A percentile compares a stretch with the other conserved stretches of the same genome.
Conservation (phyloP, 2,113 vertebrate genomes). For the Malaclemys terrapin region DNA sequence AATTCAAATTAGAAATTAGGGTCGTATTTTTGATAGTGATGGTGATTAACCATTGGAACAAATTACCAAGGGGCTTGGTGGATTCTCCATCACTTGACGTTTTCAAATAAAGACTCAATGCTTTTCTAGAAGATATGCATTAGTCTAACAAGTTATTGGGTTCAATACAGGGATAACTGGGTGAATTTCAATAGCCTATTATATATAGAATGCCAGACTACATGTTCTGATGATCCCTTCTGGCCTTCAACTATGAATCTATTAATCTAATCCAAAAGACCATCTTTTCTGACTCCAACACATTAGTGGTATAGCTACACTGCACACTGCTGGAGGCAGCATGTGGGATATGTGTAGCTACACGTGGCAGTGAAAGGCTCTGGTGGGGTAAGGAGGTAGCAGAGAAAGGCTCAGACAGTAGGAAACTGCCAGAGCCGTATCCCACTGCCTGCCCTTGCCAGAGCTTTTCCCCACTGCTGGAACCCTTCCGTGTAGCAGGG, state of each 20-base stretch:
- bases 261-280: not conserved
- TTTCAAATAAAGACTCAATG: not conserved
- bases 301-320: not conserved
- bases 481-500: not conserved
- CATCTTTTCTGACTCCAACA: not conserved
- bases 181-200: not conserved
- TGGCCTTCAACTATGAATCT: not conserved
- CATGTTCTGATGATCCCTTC: not conserved
- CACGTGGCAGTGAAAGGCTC: not conserved
- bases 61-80: not conserved
- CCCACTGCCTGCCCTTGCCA: not conserved
- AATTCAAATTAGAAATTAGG: not conserved
- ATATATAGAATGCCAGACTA: not conserved
- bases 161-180: not conserved
- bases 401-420: not conserved
- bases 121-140: not conserved
- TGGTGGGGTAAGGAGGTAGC: not conserved
- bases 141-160: not conserved
- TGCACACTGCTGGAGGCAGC: not conserved
- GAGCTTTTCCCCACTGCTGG: not conserved
- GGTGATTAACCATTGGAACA: not conserved
- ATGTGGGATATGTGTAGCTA: not conserved
- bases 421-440: not conserved
- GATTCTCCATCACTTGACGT: not conserved
- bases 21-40: not conserved